These are phyloP conservation scores for Archocentrus centrarchus DNA, from an alignment of 2,113 vertebrate species.

Conservation along the genomic window DNA sequence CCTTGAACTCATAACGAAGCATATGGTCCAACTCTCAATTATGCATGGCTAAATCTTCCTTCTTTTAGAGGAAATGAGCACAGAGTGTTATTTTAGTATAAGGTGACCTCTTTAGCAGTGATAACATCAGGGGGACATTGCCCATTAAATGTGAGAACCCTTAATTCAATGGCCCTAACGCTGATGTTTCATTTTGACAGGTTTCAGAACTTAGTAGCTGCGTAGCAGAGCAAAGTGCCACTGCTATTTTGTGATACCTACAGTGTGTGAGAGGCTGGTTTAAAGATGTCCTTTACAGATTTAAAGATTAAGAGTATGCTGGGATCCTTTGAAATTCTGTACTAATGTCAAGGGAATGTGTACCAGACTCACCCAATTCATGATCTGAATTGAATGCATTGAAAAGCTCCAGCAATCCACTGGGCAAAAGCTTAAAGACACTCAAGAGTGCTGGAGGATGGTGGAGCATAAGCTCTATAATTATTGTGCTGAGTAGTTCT, in stretches of 20 bases:
- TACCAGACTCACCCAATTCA: conserved; percentile 44
- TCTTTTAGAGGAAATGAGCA: conserved; percentile 52
- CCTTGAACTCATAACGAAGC: conserved; percentile 50
- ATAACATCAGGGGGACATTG: conserved; percentile 43
- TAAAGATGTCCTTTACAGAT: conserved; percentile 47
- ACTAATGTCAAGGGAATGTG: conserved; percentile 53
- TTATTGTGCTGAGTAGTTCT: conserved; percentile 30
- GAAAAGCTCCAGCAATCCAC: conserved; percentile 29
- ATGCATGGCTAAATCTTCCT: conserved; percentile 55
- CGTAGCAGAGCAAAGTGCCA: conserved; percentile 4
- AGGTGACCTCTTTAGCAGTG: conserved; percentile 63
- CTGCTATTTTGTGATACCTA: conserved; percentile 24
- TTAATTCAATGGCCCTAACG: conserved; percentile 10
- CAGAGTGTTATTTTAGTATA: conserved; percentile 59
- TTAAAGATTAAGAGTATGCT: conserved; percentile 36
- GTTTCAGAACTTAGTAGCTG: conserved; percentile 2
- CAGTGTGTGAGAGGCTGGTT: conserved; percentile 29
- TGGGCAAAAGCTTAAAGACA: conserved; percentile 46
- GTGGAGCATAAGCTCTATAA: conserved; percentile 41
- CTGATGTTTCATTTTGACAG: conserved; percentile 30
- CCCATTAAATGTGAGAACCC: conserved; percentile 9
- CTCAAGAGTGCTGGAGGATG: conserved; percentile 25
- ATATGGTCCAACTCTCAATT: conserved; percentile 60
- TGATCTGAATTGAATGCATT: conserved; percentile 49
- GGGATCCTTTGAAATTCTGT: conserved; percentile 42